Percentiles rank a stretch among this genome's conserved stretches.
phyloP scores from a whole-genome alignment of 1,140 invertebrate species.

The Calycopis cecrops region DNA sequence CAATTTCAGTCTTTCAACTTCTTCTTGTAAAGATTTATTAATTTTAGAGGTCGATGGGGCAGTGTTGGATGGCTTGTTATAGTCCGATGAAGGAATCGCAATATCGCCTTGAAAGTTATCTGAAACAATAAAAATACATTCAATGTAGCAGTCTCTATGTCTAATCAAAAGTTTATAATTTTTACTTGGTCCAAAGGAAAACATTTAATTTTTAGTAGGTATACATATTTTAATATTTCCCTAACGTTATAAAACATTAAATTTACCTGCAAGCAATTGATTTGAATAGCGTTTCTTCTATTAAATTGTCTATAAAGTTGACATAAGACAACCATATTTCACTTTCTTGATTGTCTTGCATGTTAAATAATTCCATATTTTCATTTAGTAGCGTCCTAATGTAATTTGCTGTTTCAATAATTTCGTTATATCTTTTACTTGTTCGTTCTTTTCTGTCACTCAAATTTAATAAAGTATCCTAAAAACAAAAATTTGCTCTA shows the following conservation, averaged over 20 bases:
- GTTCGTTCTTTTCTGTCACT: constrained; percentile 87
- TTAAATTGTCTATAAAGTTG: constrained; percentile 89
- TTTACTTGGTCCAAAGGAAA: too few relatives aligned
- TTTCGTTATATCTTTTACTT: constrained; percentile 85
- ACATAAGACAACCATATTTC: constrained; percentile 90
- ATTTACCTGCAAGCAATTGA: constrained; percentile 84
- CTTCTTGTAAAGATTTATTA: constrained; percentile 81
- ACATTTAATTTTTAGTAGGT: too few relatives aligned
- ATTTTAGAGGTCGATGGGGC: constrained; percentile 72
- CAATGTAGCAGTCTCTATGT: too few relatives aligned
- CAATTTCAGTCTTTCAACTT: constrained; percentile 86
- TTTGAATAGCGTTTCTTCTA: constrained; percentile 87
- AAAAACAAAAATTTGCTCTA: constrained; percentile 14
- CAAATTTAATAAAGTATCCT: constrained; percentile 86
- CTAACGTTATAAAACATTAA: too few relatives aligned
- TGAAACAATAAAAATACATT: constrained; percentile 72
- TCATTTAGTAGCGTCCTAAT: constrained; percentile 85
- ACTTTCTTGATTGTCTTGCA: constrained; percentile 78
- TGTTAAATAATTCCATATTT: constrained; percentile 88
- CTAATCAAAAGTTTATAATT: too few relatives aligned
- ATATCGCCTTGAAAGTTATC: constrained; percentile 88
- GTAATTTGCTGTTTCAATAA: constrained; percentile 81
- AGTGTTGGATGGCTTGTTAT: constrained; percentile 56
- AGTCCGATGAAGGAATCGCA: constrained; percentile 81
- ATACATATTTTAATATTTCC: too few relatives aligned